Base-by-base conservation (phyloP, 2,888 invertebrate species). In the Heterodera filipjevi region DNA sequence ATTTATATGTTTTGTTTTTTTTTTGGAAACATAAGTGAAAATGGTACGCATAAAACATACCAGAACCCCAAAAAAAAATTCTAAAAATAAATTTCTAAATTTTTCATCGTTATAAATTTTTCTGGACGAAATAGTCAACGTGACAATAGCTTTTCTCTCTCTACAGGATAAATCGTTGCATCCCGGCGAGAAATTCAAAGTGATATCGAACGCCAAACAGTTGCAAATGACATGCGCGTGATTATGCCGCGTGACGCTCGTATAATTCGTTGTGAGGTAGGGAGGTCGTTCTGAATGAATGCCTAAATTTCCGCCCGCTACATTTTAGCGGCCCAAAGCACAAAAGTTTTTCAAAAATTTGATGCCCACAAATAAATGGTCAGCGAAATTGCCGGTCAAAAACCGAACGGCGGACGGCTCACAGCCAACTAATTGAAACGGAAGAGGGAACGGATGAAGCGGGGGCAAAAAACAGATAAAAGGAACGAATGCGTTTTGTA, bases 351-450 rank as follows among this genome's bases (percentile, higher is more conserved):
- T 95, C 89, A 94, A 93, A 90, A 92, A 93, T 92, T 91, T 99
- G 77, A 97, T 99, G 96, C 90, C 96, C 90, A 92, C 94, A 77
- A 95, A 99, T 77, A 98, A 97, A 88, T 99, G 99, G 99, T 94
- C 94, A 77, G 96, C 97, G 96, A 96, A 85, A 82, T 87, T 71
- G 86, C 87, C 71, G 86, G 86, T 32, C 85, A 86, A 80, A 86
- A 85, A 81, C 86, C 82, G 80, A 78, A 44, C 70, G 76, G 12
- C 19, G 44, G 35, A 10, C 59, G n/a, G 10, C 59, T 1, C 46
- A 46, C 32, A 79, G 33, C 33, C 46, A 39, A 19, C 19, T 49
- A 5, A 77, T 79, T 32, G 72, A 78, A 33, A 66, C 5, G 49
- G 66, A 44, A 27, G 78, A 72, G 6, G 79, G 77, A 3, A 19